Evolutionary conservation across 1,140 invertebrate species (phyloP).

Genomic region (Antheraea pernyi): DNA sequence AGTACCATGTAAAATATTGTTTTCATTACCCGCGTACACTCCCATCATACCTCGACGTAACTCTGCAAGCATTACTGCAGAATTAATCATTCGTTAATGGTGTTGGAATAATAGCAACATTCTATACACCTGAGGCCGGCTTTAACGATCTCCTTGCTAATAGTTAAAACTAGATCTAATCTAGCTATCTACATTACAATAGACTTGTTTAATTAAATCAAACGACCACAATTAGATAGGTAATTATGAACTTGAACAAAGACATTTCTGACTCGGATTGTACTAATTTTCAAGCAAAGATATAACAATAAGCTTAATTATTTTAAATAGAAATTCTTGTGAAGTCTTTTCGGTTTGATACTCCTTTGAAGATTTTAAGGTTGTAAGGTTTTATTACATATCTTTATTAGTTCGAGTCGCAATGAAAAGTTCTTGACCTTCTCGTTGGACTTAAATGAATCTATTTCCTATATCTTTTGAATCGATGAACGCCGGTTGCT

Average conservation of each 20-base stretch:
- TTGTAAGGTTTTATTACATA: too few species aligned
- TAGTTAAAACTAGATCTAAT: constrained; percentile 6
- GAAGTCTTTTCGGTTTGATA: too few species aligned
- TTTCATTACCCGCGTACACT: background rate
- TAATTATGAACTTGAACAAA: background rate
- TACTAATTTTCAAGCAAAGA: background rate
- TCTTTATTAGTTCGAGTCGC: too few species aligned
- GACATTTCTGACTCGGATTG: background rate
- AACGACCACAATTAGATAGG: background rate
- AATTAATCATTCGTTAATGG: constrained; percentile 54
- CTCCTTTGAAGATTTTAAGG: too few species aligned
- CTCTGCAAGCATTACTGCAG: constrained; percentile 28
- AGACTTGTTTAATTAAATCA: background rate
- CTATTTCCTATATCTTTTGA: too few species aligned
- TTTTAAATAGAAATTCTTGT: too few species aligned
- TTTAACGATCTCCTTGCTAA: constrained; percentile 4
- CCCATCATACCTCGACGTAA: constrained; percentile 9
- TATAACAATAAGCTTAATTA: too few species aligned
- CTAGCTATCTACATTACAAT: background rate
- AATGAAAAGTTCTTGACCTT: too few species aligned
- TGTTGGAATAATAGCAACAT: constrained; percentile 5
- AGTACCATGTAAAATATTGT: background rate
- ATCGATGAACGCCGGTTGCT: too few species aligned
- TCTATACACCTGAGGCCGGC: constrained; percentile 11
- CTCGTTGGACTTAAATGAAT: too few species aligned